These are phyloP conservation scores for Aphidius colemani DNA, from an alignment of 2,888 invertebrate species.

Conservation along the genomic window DNA sequence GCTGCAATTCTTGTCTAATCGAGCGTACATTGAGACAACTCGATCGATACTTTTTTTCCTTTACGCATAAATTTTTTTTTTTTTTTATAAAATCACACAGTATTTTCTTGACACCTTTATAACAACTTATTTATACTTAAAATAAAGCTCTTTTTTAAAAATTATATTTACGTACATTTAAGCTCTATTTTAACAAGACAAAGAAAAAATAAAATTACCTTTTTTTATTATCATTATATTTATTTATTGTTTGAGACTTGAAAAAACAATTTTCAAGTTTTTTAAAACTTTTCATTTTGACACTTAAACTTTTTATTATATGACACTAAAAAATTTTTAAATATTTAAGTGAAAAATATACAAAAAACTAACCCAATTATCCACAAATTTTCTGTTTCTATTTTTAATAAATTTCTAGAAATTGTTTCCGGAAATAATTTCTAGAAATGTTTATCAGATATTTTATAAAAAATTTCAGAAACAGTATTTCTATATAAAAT, in stretches of 20 bases:
- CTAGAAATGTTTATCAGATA: no score
- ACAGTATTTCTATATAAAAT: no score
- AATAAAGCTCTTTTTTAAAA: no score
- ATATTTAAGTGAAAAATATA: no score
- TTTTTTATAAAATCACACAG: conserved; percentile 25
- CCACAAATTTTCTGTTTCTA: no score
- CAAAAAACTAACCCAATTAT: no score
- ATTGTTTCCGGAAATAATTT: no score
- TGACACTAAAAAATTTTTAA: no score
- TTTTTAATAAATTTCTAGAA: no score
- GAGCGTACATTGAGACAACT: conserved; percentile 38
- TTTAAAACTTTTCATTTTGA: background rate
- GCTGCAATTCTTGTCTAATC: conserved; percentile 51
- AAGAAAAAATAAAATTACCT: background rate
- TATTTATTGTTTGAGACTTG: background rate
- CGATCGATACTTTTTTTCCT: conserved; percentile 39
- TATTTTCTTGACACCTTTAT: conserved; percentile 14
- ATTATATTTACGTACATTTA: conserved; percentile 20
- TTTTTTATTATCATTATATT: background rate
- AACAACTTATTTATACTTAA: conserved; percentile 31
- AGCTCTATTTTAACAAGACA: background rate
- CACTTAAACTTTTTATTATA: background rate
- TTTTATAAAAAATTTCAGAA: no score
- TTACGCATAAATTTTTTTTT: conserved; percentile 29
- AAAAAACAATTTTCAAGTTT: background rate